These are phyloP conservation scores for Cataglyphis hispanica DNA, from an alignment of 1,140 invertebrate species.

Conservation along the genomic window DNA sequence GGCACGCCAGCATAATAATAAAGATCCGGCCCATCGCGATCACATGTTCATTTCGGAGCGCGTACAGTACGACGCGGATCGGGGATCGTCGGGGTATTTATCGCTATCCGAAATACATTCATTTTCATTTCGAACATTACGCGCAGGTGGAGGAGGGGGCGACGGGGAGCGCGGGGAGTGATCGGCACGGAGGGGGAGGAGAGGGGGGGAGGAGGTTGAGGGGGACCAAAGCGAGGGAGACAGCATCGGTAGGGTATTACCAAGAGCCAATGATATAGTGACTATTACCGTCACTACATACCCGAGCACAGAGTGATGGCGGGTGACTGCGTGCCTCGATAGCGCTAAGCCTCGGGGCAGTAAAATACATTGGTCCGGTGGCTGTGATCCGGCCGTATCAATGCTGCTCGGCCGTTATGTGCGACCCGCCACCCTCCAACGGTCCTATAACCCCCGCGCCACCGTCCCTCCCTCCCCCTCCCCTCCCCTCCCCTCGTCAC, in stretches of 20 bases:
- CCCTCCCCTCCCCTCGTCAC: too few species aligned
- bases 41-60: constrained; percentile 80
- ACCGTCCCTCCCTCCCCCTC: neutral
- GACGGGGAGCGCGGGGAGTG: constrained; percentile 64
- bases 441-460: neutral
- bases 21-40: constrained; percentile 80
- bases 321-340: constrained; percentile 86
- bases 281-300: constrained; percentile 87
- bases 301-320: constrained; percentile 85
- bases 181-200: constrained; percentile 50
- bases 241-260: constrained; percentile 84
- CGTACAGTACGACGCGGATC: constrained; percentile 72
- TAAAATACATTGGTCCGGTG: constrained; percentile 86
- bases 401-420: constrained; percentile 85
- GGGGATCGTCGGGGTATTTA: constrained; percentile 84
- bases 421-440: constrained; percentile 70
- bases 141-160: constrained; percentile 72
- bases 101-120: constrained; percentile 87
- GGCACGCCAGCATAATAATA: constrained; percentile 74
- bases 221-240: constrained; percentile 60
- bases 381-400: constrained; percentile 86
- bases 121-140: constrained; percentile 87
- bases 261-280: constrained; percentile 87
- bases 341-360: constrained; percentile 86
- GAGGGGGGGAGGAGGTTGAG: neutral